Base-by-base conservation (phyloP, 2,797 vertebrate genomes). In the Mastacembelus armatus region DNA sequence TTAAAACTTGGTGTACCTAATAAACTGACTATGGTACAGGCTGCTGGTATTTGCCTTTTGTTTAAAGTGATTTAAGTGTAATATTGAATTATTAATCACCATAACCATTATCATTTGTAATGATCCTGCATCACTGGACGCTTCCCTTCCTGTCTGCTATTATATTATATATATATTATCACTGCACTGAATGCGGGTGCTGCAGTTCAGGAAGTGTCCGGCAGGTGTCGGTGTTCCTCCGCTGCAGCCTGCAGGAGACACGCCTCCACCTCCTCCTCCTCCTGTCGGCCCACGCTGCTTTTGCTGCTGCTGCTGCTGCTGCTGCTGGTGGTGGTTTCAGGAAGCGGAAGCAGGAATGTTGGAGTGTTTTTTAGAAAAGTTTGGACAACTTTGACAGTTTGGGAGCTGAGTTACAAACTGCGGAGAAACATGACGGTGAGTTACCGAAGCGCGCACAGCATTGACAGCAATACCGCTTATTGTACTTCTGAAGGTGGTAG, bases 321-420 rank as follows among this genome's bases (percentile, higher is more conserved):
- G 38, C 48, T 32, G 30, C 33, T 19, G 66, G 67, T 36, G 70
- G 66, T 66, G 74, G 21, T 78, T 86, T 83, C 78, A 90, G 90
- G 90, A 91, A 91, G 90, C 90, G 90, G 90, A 91, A 91, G 88
- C 78, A 79, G 88, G 89, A 88, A 88, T 87, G 74, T 76, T 63
- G 78, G 83, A 74, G 68, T 71, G 63, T 78, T 75, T 82, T 72
- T 74, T 74, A 75, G 74, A 76, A 81, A 87, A 86, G 70, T 87
- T 87, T 86, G 77, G 76, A 56, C 47, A 62, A 57, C 47, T 85
- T 74, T 76, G 76, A 81, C 77, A 82, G 56, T 66, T 71, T 38
- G 48, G 58, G 39, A 74, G 27, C 64, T 19, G 33, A 65, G 52
- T 59, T 39, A 10, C 58, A 43, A 32, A 58, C 61, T 4, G 77